Evolutionary conservation across 2,888 invertebrate species (phyloP).

Genomic region (Pogonocherus hispidulus): DNA sequence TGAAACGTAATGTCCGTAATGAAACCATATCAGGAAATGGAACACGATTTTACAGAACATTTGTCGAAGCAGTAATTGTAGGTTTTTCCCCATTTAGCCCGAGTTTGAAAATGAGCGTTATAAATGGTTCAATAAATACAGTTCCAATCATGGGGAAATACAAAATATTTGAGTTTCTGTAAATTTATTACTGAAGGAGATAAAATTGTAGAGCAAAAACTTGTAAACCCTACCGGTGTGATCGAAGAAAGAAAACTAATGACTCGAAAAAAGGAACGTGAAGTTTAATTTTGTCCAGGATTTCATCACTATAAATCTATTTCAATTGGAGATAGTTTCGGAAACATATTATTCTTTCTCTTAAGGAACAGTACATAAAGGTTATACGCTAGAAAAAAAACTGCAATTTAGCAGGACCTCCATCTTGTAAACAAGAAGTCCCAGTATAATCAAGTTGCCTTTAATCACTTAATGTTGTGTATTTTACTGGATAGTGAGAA

Average conservation of each 20-base stretch:
- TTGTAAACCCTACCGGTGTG: constrained; percentile 51
- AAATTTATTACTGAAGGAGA: constrained; percentile 48
- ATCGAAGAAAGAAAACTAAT: constrained; percentile 53
- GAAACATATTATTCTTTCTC: constrained; percentile 59
- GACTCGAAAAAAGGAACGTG: constrained; percentile 59
- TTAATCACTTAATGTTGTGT: background rate
- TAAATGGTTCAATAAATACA: constrained; percentile 47
- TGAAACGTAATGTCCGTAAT: background rate
- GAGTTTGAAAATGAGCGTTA: constrained; percentile 44
- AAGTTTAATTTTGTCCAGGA: constrained; percentile 67
- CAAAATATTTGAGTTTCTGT: constrained; percentile 51
- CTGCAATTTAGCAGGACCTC: constrained; percentile 7
- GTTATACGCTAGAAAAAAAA: constrained; percentile 22
- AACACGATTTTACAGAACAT: constrained; percentile 7
- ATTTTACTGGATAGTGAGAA: too few species aligned
- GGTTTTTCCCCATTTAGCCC: constrained; percentile 25
- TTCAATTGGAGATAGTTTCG: constrained; percentile 63
- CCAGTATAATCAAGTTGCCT: background rate
- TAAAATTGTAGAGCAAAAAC: constrained; percentile 47
- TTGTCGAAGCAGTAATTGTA: background rate
- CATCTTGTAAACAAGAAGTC: constrained; percentile 17
- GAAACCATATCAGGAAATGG: background rate
- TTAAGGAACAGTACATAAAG: constrained; percentile 24
- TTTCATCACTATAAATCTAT: constrained; percentile 67
- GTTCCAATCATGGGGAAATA: constrained; percentile 48